Conservation (phyloP, 2,797 vertebrate species). For the Buphagus erythrorhynchus region DNA sequence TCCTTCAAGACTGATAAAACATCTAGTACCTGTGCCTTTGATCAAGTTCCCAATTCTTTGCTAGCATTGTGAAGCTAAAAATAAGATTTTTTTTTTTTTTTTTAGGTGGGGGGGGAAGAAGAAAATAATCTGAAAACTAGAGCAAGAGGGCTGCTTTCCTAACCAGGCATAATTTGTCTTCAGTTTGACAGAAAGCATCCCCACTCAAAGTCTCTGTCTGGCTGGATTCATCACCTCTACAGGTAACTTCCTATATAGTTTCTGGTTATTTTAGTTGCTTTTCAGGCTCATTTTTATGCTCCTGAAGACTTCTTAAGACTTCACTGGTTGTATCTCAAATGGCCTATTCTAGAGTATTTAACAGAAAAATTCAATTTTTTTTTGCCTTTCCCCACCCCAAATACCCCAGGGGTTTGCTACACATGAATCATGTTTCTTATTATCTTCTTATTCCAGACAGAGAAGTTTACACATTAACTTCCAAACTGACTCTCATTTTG, state of each 20-base stretch:
- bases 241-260: not conserved
- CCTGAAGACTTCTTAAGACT: not conserved
- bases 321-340: not conserved
- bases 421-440: not conserved
- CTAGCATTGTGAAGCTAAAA: not conserved
- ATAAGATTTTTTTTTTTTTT: not conserved
- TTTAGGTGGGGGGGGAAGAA: not conserved
- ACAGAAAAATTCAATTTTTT: not conserved
- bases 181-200: not conserved
- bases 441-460: not conserved
- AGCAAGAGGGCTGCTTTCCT: not conserved
- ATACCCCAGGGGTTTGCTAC: not conserved
- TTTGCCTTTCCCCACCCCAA: not conserved
- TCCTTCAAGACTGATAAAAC: not conserved
- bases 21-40: not conserved
- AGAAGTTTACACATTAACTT: not conserved
- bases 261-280: not conserved
- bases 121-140: not conserved
- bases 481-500: not conserved
- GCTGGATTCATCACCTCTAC: not conserved
- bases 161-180: not conserved
- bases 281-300: not conserved
- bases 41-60: not conserved
- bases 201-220: not conserved
- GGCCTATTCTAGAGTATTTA: not conserved